Conservation (phyloP, 2,888 invertebrate genomes). For the Cremastobaeus sp. region DNA sequence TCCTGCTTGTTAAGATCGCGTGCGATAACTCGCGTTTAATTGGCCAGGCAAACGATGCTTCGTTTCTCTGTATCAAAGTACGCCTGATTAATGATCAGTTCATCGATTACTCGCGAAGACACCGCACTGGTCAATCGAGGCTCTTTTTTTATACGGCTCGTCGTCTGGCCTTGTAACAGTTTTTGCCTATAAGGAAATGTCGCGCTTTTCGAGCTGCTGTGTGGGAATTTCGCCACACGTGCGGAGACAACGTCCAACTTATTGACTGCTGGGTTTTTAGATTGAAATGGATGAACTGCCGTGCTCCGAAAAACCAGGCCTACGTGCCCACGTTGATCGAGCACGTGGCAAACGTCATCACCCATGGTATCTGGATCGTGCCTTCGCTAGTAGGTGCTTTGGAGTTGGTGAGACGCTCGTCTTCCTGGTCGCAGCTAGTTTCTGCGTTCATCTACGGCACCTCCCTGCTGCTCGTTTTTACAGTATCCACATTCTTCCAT, state of each 20-base stretch:
- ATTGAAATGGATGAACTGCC: conserved; percentile 89
- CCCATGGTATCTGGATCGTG: conserved; percentile 93
- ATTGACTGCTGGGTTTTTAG: conserved; percentile 67
- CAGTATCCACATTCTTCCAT: conserved; percentile 94
- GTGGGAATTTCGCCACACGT: too few relatives aligned
- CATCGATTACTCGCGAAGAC: too few relatives aligned
- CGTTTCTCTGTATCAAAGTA: too few relatives aligned
- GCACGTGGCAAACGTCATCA: conserved; percentile 93
- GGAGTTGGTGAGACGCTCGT: conserved; percentile 86
- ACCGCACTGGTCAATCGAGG: too few relatives aligned
- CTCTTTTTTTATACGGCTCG: too few relatives aligned
- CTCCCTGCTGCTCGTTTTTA: conserved; percentile 90
- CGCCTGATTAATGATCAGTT: too few relatives aligned
- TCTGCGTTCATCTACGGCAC: conserved; percentile 92
- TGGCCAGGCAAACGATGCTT: too few relatives aligned
- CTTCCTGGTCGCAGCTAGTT: conserved; percentile 86
- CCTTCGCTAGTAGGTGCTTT: conserved; percentile 90
- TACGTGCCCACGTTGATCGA: conserved; percentile 93
- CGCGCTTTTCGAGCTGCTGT: too few relatives aligned
- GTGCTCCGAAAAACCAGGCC: conserved; percentile 86
- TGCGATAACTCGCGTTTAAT: too few relatives aligned
- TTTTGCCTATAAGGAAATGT: too few relatives aligned
- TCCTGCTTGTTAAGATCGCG: background rate
- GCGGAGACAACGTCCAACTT: too few relatives aligned
- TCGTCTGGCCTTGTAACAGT: too few relatives aligned